These are phyloP conservation scores for Bufo bufo DNA, from an alignment of 2,113 vertebrate species.

Conservation along the genomic window DNA sequence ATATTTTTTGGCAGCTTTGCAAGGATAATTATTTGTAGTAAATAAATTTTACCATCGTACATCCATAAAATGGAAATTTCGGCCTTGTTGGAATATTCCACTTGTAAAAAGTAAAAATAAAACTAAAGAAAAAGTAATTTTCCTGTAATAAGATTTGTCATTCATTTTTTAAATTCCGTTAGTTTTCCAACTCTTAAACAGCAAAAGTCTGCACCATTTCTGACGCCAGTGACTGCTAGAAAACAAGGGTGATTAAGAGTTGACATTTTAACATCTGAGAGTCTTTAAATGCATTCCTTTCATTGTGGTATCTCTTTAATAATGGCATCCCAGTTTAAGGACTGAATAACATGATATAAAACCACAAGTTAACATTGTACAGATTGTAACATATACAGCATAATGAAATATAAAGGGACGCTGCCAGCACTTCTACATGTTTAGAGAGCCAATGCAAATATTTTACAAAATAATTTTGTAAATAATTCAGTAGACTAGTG, in stretches of 20 bases:
- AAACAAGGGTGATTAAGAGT: slow-evolving; percentile 69
- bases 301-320: slow-evolving; percentile 61
- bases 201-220: slow-evolving; percentile 72
- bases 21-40: slow-evolving; percentile 10
- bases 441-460: neutral
- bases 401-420: neutral
- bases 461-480: too few species aligned
- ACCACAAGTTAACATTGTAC: slow-evolving; percentile 19
- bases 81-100: slow-evolving; percentile 69
- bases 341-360: slow-evolving; percentile 27
- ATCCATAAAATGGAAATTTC: slow-evolving; percentile 68
- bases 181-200: slow-evolving; percentile 68
- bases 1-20: too few species aligned
- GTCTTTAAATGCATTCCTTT: slow-evolving; percentile 68
- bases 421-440: too few species aligned
- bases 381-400: neutral
- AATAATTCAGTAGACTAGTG: too few species aligned
- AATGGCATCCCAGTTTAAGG: slow-evolving; percentile 31
- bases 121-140: slow-evolving; percentile 51
- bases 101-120: slow-evolving; percentile 61
- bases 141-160: slow-evolving; percentile 79
- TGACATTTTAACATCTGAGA: slow-evolving; percentile 74
- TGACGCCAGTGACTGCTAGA: slow-evolving; percentile 67
- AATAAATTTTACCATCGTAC: neutral
- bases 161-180: slow-evolving; percentile 68